A percentile compares a stretch with the other conserved stretches of the same genome.
phyloP scores from a whole-genome alignment of 53 echinoderm and acorn worm species.

The Holothuria scabra region DNA sequence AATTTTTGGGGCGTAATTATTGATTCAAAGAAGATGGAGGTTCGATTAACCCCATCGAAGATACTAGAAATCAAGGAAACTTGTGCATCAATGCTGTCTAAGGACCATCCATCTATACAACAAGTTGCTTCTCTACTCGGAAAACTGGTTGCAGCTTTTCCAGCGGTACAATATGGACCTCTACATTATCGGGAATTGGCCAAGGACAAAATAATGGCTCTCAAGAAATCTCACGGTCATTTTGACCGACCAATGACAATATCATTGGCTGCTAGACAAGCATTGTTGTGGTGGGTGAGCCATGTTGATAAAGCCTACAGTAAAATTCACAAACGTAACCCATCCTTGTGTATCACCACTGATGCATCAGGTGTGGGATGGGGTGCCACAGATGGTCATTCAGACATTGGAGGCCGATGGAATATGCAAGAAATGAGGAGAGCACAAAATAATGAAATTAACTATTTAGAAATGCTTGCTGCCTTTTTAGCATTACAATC shows the following conservation, averaged over 20 bases:
- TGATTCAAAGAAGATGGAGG: slow-evolving; percentile 1
- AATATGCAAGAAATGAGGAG: not conserved
- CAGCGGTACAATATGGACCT: not conserved
- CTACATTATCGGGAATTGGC: not conserved
- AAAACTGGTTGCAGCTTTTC: not conserved
- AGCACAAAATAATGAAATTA: slow-evolving; percentile 46
- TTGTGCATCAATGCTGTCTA: not conserved
- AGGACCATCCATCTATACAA: not conserved
- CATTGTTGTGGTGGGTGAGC: not conserved
- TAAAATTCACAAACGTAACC: not conserved
- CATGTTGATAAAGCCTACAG: slow-evolving; percentile 3
- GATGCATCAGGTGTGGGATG: slow-evolving; percentile 8
- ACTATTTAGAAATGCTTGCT: too few relatives aligned
- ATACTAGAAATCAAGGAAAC: not conserved
- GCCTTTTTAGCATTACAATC: slow-evolving; percentile 59
- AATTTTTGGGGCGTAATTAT: not conserved
- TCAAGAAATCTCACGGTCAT: not conserved
- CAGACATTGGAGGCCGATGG: slow-evolving; percentile 20
- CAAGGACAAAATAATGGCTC: not conserved
- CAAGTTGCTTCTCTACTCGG: not conserved
- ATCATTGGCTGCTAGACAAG: not conserved
- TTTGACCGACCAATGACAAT: slow-evolving; percentile 17
- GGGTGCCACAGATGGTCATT: not conserved
- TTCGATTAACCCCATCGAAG: not conserved
- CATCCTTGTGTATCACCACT: not conserved